phyloP scores from a whole-genome alignment of 2,797 vertebrate genomes.

The Sylvilagus floridanus region DNA sequence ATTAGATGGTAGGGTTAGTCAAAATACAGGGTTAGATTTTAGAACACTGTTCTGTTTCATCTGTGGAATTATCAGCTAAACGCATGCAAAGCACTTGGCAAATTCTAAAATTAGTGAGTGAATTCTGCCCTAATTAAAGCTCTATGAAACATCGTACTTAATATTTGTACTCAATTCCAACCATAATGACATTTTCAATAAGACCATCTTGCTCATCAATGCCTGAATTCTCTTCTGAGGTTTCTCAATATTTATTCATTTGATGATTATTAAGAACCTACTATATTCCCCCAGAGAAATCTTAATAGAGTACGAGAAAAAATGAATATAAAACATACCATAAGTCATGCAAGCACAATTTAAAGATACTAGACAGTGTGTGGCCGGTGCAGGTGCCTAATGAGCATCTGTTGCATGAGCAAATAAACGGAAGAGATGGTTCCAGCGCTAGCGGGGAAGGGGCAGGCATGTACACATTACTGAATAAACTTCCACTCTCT shows the following conservation, averaged over 20 bases:
- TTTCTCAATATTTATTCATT: slow-evolving; percentile 34
- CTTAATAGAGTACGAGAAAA: slow-evolving; percentile 33
- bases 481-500: neutral
- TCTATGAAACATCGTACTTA: neutral
- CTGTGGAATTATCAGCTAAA: slow-evolving; percentile 55
- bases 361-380: neutral
- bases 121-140: neutral
- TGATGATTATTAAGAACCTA: slow-evolving; percentile 24
- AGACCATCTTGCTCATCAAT: neutral
- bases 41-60: slow-evolving; percentile 56
- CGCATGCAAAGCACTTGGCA: slow-evolving; percentile 20
- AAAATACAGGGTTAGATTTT: slow-evolving; percentile 55
- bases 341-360: neutral
- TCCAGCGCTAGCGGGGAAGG: neutral
- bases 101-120: slow-evolving; percentile 57
- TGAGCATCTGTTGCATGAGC: neutral
- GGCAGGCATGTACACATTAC: neutral
- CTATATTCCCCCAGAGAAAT: slow-evolving; percentile 26
- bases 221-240: neutral
- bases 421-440: neutral
- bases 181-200: slow-evolving; percentile 20
- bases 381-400: neutral
- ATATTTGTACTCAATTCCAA: neutral
- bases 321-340: slow-evolving; percentile 20
- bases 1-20: slow-evolving; percentile 55